Evolutionary conservation across 2,888 invertebrate genomes (phyloP).

Genomic region (Rhagium mordax): DNA sequence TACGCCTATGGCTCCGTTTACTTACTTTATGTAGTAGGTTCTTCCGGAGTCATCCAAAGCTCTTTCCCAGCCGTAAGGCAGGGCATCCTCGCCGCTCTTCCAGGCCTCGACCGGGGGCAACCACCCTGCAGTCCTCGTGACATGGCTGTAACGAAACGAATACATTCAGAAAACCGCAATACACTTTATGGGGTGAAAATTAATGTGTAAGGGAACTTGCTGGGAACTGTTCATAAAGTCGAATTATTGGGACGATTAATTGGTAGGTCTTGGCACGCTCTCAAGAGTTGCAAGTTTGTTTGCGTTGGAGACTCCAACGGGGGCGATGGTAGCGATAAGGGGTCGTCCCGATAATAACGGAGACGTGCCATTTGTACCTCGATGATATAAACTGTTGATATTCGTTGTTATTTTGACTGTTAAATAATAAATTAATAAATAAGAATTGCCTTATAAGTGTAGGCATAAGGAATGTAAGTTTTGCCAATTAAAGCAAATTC

Average conservation of each 20-base stretch:
- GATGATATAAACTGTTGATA: too few species aligned
- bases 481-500: too few species aligned
- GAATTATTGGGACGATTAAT: neutral
- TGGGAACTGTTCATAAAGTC: neutral
- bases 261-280: too few species aligned
- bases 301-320: too few species aligned
- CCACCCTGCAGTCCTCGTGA: slow-evolving; percentile 89
- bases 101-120: slow-evolving; percentile 91
- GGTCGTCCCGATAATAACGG: too few species aligned
- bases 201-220: neutral
- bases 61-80: slow-evolving; percentile 94
- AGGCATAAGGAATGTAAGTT: too few species aligned
- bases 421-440: too few species aligned
- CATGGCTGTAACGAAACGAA: slow-evolving; percentile 78
- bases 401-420: too few species aligned
- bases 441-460: too few species aligned
- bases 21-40: slow-evolving; percentile 87
- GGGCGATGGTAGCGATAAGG: too few species aligned
- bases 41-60: slow-evolving; percentile 87
- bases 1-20: slow-evolving; percentile 43
- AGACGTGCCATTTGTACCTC: too few species aligned
- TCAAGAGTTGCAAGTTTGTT: too few species aligned
- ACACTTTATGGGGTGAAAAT: neutral
- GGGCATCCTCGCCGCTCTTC: slow-evolving; percentile 75
- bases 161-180: neutral